Evolutionary conservation across 2,797 vertebrate species (phyloP), one percentile per base, ranked within the genome.

Genomic region (Sebastiscus tertius): DNA sequence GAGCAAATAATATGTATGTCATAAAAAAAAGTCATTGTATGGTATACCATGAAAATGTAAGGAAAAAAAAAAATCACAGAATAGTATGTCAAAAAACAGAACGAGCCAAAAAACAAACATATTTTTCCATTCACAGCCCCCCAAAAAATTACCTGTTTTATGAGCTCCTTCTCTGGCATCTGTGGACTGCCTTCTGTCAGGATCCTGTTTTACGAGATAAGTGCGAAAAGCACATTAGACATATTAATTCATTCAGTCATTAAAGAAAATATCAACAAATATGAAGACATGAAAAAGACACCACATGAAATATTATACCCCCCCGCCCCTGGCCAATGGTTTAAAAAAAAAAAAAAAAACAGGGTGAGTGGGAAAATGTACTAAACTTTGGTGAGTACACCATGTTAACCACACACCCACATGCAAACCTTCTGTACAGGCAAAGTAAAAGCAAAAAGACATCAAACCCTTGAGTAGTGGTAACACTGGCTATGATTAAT

Each of bases 81-180:
- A 55, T 22, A 55, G n/a, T 56, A 54, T 54, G 20, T n/a, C n/a
- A 8, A 8, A 65, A 76, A 81, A 42, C 20, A 76, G 5, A 42
- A 62, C 65, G 49, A 42, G 18, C 3, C 29, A 60, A 56, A 55
- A 58, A 29, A 5, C 10, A 52, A 34, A 20, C n/a, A 10, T 18
- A 16, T 58, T 61, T 85, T 81, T 46, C 59, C 26, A 75, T 56
- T 71, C 26, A 75, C 27, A 46, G 56, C 10, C 59, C 22, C 22
- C 34, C 2, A 73, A 52, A 49, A 76, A 29, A 18, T 7, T 93
- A 98, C 97, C 97, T 92, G 96, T 89, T 95, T 96, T 98, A 26
- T 92, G 83, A 54, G 86, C 58, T 14, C 89, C 91, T 74, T 98
- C 97, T 94, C 91, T 96, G 72, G 61, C 86, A 61, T 98, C 97